Percentiles rank a stretch among this genome's conserved stretches.
These are phyloP conservation scores for Porites cylindrica DNA, from an alignment of 92 coral and sea anemone genomes.

Conservation along the genomic window DNA sequence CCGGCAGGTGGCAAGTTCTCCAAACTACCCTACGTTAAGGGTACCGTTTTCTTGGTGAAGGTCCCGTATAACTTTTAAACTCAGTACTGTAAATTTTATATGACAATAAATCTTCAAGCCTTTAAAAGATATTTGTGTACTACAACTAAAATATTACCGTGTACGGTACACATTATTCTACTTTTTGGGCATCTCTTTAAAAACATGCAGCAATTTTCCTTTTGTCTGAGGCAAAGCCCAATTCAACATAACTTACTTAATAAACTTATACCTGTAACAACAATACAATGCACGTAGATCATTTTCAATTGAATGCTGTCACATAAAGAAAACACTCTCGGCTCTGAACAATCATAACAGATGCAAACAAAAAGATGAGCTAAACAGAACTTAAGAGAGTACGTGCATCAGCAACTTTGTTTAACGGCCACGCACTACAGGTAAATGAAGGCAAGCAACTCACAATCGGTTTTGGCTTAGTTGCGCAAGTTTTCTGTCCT, in stretches of 20 bases:
- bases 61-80: background rate
- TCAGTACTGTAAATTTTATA: conserved; percentile 14
- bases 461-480: background rate
- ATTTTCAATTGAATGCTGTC: conserved; percentile 20
- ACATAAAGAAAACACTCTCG: background rate
- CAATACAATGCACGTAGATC: conserved; percentile 2
- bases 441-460: background rate
- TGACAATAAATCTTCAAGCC: conserved; percentile 16
- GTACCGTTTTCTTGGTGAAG: conserved; percentile 12
- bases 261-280: conserved; percentile 4
- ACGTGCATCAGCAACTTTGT: no score
- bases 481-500: conserved; percentile 6
- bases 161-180: background rate
- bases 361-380: no score
- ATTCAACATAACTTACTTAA: conserved; percentile 17
- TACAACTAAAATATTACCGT: conserved; percentile 7
- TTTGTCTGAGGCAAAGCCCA: conserved; percentile 17
- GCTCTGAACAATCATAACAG: conserved; percentile 6
- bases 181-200: background rate
- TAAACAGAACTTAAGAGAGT: no score
- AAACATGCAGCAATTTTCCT: conserved; percentile 12
- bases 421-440: no score
- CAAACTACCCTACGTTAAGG: conserved; percentile 4
- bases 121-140: conserved; percentile 14
- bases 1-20: background rate